Evolutionary conservation across 2,797 vertebrate species (phyloP).

Genomic region (Micromesistius poutassou): DNA sequence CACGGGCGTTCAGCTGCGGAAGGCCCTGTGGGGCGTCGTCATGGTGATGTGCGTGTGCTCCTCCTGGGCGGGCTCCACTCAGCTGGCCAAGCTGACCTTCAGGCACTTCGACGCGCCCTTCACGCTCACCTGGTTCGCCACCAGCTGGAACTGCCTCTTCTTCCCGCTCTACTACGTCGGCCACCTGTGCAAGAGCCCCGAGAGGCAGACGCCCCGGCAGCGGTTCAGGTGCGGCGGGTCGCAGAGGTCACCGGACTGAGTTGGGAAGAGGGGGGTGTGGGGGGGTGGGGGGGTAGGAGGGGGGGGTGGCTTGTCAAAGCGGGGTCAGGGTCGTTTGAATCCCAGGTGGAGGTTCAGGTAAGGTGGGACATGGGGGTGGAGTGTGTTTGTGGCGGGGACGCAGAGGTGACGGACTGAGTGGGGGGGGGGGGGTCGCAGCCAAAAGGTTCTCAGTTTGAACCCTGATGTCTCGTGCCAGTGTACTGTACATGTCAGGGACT

Average conservation of each 20-base stretch:
- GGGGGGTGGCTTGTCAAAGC: too few relatives aligned
- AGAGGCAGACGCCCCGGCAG: slow-evolving; percentile 88
- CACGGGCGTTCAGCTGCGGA: slow-evolving; percentile 77
- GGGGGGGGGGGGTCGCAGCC: too few relatives aligned
- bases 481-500: neutral
- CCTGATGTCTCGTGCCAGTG: neutral
- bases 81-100: slow-evolving; percentile 92
- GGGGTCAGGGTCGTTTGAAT: too few relatives aligned
- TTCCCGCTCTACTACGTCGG: slow-evolving; percentile 93
- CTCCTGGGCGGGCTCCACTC: slow-evolving; percentile 91
- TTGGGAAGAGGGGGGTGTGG: too few relatives aligned
- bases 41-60: slow-evolving; percentile 89
- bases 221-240: too few relatives aligned
- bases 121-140: slow-evolving; percentile 95
- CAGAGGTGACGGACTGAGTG: neutral
- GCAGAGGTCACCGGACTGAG: too few relatives aligned
- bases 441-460: neutral
- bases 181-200: slow-evolving; percentile 85
- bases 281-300: too few relatives aligned
- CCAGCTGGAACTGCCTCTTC: slow-evolving; percentile 93
- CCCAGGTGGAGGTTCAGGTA: slow-evolving; percentile 95
- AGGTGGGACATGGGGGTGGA: too few relatives aligned
- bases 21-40: slow-evolving; percentile 86
- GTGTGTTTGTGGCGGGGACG: too few relatives aligned
- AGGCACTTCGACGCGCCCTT: slow-evolving; percentile 87